phyloP scores from a whole-genome alignment of 2,797 vertebrate species.

The Psittacula derbiana region DNA sequence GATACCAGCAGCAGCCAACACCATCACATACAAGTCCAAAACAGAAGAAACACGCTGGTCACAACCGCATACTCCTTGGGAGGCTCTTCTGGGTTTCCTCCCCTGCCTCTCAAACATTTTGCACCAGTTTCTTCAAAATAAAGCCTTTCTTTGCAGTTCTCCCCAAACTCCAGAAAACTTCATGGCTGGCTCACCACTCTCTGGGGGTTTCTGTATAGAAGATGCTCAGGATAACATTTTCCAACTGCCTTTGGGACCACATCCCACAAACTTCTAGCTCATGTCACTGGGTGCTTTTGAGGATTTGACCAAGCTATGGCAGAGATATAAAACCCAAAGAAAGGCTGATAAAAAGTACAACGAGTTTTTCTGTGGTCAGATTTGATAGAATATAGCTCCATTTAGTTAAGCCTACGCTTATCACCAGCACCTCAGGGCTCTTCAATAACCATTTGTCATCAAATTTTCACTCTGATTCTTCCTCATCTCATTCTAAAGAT shows the following conservation, averaged over 20 bases:
- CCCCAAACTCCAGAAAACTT: neutral
- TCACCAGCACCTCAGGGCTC: conserved; percentile 57
- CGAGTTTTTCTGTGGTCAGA: conserved; percentile 26
- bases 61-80: neutral
- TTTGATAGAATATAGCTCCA: neutral
- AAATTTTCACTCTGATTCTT: conserved; percentile 49
- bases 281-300: neutral
- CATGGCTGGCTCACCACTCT: neutral
- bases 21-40: neutral
- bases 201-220: neutral
- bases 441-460: conserved; percentile 63
- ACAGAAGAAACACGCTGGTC: neutral
- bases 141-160: neutral
- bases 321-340: conserved; percentile 35
- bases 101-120: neutral
- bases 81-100: neutral
- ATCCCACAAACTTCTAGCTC: neutral
- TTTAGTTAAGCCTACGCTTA: conserved; percentile 45
- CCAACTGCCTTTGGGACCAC: neutral
- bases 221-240: neutral
- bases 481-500: conserved; percentile 51
- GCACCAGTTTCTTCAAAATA: neutral
- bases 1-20: neutral
- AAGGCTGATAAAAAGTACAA: conserved; percentile 42
- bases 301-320: conserved; percentile 28